Percentiles rank a stretch among this genome's conserved stretches.
Conservation (phyloP, 2,888 invertebrate genomes). For the Ophion ventricosus region DNA sequence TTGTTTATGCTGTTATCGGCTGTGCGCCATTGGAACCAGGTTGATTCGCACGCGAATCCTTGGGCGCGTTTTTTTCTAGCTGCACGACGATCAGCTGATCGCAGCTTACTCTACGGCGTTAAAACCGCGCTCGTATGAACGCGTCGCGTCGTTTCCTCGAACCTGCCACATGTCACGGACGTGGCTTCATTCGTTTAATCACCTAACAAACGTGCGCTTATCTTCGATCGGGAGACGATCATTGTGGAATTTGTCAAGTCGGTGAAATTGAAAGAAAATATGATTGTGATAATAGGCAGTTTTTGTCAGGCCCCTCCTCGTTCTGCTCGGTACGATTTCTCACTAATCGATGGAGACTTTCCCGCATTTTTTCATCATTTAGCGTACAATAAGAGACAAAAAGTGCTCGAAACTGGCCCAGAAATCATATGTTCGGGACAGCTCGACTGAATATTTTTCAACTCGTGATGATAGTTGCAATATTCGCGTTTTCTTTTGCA, state of each 20-base stretch:
- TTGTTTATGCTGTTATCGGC: conserved; percentile 6
- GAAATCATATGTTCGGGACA: not conserved
- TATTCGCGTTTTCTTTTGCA: not conserved
- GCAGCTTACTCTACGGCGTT: not conserved
- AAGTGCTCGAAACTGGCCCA: not conserved
- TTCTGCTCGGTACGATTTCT: too few species aligned
- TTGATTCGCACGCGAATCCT: not conserved
- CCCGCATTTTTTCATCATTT: not conserved
- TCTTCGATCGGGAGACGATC: not conserved
- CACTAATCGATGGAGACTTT: not conserved
- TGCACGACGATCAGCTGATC: conserved; percentile 55
- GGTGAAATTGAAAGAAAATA: too few species aligned
- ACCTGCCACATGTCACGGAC: not conserved
- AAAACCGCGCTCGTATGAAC: not conserved
- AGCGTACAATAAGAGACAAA: not conserved
- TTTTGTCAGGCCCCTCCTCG: too few species aligned
- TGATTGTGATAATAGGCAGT: too few species aligned
- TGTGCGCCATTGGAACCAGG: not conserved
- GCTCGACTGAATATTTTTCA: not conserved
- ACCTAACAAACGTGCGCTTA: not conserved
- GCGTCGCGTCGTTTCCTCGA: conserved; percentile 49
- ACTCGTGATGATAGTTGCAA: not conserved
- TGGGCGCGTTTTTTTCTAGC: conserved; percentile 18
- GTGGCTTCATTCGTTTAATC: not conserved
- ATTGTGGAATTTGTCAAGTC: not conserved